Conservation (phyloP, 2,888 invertebrate genomes). For the Cheilosia soror region DNA sequence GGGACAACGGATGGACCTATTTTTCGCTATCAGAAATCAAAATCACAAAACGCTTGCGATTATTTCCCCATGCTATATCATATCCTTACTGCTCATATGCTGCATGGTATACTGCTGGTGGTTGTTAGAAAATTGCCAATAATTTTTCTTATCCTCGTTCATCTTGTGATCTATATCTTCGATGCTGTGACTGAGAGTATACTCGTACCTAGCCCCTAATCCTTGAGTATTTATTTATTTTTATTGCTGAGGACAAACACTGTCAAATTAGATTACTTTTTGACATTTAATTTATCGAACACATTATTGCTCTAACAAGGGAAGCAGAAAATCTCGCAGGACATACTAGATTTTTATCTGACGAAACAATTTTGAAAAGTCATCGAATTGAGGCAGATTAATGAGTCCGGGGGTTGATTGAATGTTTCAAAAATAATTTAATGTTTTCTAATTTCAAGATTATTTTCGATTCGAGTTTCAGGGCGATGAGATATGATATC, state of each 20-base stretch:
- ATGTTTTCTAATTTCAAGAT: constrained; percentile 62
- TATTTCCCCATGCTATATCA: constrained; percentile 39
- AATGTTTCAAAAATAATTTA: constrained; percentile 71
- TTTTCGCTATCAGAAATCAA: constrained; percentile 54
- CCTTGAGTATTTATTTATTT: constrained; percentile 25
- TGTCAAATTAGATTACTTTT: constrained; percentile 72
- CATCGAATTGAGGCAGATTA: constrained; percentile 30
- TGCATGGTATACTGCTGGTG: constrained; percentile 6
- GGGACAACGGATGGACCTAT: constrained; percentile 6
- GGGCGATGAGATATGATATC: constrained; percentile 48
- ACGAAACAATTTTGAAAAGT: constrained; percentile 53
- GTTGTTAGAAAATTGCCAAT: constrained; percentile 64
- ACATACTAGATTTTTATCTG: constrained; percentile 43
- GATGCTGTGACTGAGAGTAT: constrained; percentile 9
- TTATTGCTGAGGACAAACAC: constrained; percentile 56
- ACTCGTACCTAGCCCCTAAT: neutral
- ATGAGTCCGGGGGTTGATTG: constrained; percentile 41
- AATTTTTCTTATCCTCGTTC: constrained; percentile 52
- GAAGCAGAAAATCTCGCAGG: constrained; percentile 18
- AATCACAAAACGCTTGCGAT: constrained; percentile 59
- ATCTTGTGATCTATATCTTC: constrained; percentile 43
- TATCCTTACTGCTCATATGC: constrained; percentile 27
- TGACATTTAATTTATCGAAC: constrained; percentile 74
- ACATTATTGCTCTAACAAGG: constrained; percentile 41
- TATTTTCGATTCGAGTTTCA: constrained; percentile 13